Conservation (phyloP, 2,113 vertebrate species). For the Alexandromys fortis region DNA sequence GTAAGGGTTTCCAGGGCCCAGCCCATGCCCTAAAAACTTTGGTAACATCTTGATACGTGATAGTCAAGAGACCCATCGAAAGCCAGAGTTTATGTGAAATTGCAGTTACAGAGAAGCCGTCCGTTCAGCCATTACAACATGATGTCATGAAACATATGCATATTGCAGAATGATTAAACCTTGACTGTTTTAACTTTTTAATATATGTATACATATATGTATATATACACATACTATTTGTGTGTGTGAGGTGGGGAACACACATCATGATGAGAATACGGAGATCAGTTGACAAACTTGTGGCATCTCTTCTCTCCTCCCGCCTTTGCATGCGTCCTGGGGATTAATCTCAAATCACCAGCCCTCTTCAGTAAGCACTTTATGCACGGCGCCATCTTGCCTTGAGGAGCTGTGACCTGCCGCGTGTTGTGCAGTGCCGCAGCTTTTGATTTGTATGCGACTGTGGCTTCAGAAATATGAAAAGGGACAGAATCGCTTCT, state of each 20-base stretch:
- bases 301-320: no score
- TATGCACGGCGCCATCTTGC: background rate
- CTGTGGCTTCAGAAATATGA: constrained; percentile 1
- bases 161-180: background rate
- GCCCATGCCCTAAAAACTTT: background rate
- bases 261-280: no score
- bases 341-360: background rate
- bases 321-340: background rate
- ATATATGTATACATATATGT: background rate
- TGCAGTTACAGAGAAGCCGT: background rate
- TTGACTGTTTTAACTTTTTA: background rate
- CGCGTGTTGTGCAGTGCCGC: accelerated
- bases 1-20: background rate
- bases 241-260: background rate
- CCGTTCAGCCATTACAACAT: background rate
- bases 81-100: background rate
- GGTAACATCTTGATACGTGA: background rate
- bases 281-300: background rate
- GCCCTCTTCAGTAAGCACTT: background rate
- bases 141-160: background rate
- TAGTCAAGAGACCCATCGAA: background rate
- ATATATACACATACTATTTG: background rate
- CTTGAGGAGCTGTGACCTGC: no score
- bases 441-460: background rate
- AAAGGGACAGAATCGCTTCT: background rate